Base-by-base conservation (phyloP, 2,888 invertebrate species). In the Norana najaformis region DNA sequence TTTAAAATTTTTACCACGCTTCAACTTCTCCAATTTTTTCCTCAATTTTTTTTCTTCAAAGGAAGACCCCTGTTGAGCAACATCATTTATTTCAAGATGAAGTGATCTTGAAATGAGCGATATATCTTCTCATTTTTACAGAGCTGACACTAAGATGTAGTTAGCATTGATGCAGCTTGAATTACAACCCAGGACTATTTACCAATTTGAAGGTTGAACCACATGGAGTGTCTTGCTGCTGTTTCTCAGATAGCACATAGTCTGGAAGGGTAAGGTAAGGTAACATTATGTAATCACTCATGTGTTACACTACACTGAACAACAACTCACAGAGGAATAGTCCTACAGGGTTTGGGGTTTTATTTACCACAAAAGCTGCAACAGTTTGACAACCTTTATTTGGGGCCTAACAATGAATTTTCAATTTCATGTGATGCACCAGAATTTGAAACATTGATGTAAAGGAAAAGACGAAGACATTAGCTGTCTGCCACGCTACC, bases 21-120 rank as follows among this genome's bases (percentile, higher is more conserved):
- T 69, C 69, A n/a, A 69, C 69, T 69, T 69, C 69, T 69, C 69
- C 69, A n/a, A 69, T 69, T 69, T 69, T 69, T 69, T n/a, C 69
- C 30, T n/a, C 0, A 69, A n/a, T n/a, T 69, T 69, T 69, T 69
- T 69, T 69, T 69, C 47, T 69, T 69, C 69, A 69, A 69, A 69
- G 69, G 69, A n/a, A 69, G 69, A 69, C 69, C 69, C 69, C 69
- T 69, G 69, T 69, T 69, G 69, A 69, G 69, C 30, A 47, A 69
- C 69, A 4, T 69, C 69, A 69, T 69, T n/a, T 69, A 69, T 69
- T 69, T 69, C 69, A 16, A 2, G 69, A 69, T n/a, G 69, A n/a
- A 69, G 69, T n/a, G n/a, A 69, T 69, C 69, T 30, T n/a, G 69
- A 69, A 69, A 69, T 69, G 69, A n/a, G n/a, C n/a, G 69, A 69